phyloP scores from a whole-genome alignment of 2,113 vertebrate species.

The Isurus oxyrinchus region DNA sequence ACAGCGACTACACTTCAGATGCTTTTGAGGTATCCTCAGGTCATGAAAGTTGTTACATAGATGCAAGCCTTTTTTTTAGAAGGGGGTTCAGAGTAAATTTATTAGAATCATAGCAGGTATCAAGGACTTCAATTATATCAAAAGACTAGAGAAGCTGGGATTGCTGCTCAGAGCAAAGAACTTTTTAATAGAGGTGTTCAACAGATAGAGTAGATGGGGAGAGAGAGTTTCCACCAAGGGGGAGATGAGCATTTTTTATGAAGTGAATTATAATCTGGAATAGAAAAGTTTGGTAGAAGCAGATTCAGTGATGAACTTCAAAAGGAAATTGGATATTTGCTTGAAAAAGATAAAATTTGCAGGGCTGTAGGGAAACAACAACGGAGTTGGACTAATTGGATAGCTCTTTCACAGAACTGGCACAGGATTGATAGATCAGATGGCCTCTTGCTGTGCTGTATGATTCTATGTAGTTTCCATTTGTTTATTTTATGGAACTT shows the following conservation, averaged over 20 bases:
- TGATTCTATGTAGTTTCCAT: background rate
- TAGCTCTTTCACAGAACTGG: background rate
- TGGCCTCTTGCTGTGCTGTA: background rate
- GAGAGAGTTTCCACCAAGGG: no score
- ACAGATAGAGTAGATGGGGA: no score
- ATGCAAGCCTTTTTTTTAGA: no score
- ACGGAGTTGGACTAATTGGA: no score
- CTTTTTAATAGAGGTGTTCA: background rate
- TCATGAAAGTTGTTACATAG: no score
- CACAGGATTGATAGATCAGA: background rate
- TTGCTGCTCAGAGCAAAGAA: background rate
- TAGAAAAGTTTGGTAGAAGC: background rate
- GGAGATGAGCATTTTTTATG: background rate
- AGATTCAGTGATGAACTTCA: background rate
- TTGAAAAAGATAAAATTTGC: background rate
- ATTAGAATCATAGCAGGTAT: background rate
- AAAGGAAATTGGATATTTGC: background rate
- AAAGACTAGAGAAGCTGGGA: background rate
- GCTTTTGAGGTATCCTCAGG: no score
- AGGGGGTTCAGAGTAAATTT: background rate
- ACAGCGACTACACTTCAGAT: no score
- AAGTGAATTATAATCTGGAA: background rate
- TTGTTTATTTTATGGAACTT: background rate
- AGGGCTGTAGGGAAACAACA: background rate
- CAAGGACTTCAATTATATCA: background rate